Percentiles rank a stretch among this genome's conserved stretches.
Evolutionary conservation across 2,888 invertebrate genomes (phyloP).

Genomic region (Chloromyia formosa): DNA sequence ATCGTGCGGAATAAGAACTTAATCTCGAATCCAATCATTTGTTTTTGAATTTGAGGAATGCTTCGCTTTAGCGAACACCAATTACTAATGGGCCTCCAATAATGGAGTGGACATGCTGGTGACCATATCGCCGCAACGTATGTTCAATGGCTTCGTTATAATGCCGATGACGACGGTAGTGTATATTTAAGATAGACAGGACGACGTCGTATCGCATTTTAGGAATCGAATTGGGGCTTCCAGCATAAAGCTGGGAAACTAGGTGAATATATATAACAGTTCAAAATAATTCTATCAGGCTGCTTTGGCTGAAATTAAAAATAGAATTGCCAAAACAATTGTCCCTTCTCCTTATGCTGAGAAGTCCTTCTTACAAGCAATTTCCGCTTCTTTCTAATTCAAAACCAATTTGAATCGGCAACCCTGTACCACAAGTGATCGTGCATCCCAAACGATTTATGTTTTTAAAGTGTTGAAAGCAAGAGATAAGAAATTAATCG

Average conservation of each 20-base stretch:
- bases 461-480: slow-evolving; percentile 50
- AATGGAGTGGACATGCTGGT: slow-evolving; percentile 23
- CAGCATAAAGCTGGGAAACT: too few relatives aligned
- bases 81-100: slow-evolving; percentile 39
- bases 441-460: slow-evolving; percentile 30
- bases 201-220: slow-evolving; percentile 15
- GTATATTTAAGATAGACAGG: slow-evolving; percentile 39
- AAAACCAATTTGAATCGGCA: too few relatives aligned
- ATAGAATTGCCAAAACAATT: too few relatives aligned
- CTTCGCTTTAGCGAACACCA: slow-evolving; percentile 32
- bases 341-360: too few relatives aligned
- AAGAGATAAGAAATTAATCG: slow-evolving; percentile 63
- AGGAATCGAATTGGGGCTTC: background rate
- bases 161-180: slow-evolving; percentile 23
- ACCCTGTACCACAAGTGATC: background rate
- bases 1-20: slow-evolving; percentile 38
- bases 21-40: slow-evolving; percentile 38
- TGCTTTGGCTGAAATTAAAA: too few relatives aligned
- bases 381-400: too few relatives aligned
- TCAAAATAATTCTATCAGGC: too few relatives aligned
- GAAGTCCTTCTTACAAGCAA: too few relatives aligned
- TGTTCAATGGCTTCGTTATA: slow-evolving; percentile 40
- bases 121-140: slow-evolving; percentile 17
- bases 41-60: slow-evolving; percentile 35
- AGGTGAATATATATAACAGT: too few relatives aligned